Evolutionary conservation across 2,888 invertebrate species (phyloP).

Genomic region (Cloeon dipterum): DNA sequence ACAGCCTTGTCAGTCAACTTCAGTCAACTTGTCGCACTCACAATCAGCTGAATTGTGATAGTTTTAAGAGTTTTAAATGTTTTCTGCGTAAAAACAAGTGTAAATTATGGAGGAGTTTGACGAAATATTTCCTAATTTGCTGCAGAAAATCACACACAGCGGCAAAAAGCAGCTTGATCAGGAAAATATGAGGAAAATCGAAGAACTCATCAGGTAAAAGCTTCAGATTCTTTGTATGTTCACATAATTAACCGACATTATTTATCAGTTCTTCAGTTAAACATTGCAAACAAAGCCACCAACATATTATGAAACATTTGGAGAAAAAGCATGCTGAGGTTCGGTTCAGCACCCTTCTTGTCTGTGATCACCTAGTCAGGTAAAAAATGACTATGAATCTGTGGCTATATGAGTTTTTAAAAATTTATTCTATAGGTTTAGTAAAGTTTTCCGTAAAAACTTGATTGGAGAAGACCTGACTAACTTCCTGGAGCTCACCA

Average conservation of each 20-base stretch:
- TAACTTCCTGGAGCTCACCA: constrained; percentile 20
- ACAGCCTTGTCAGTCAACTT: no score
- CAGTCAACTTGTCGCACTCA: no score
- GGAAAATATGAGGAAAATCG: not conserved
- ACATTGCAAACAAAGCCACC: constrained; percentile 20
- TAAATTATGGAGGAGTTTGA: no score
- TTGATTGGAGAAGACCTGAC: constrained; percentile 22
- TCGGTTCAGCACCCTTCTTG: constrained; percentile 23
- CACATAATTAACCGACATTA: constrained; percentile 2
- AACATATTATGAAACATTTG: constrained; percentile 19
- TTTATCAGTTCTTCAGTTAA: constrained; percentile 17
- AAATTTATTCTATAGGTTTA: not conserved
- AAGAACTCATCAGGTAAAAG: not conserved
- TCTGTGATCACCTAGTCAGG: constrained; percentile 25
- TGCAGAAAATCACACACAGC: not conserved
- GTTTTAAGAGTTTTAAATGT: no score
- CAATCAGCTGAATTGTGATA: no score
- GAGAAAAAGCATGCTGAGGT: constrained; percentile 27
- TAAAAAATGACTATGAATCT: no score
- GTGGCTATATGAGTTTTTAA: constrained; percentile 8
- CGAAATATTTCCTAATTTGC: no score
- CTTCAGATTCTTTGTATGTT: not conserved
- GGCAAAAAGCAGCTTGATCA: not conserved
- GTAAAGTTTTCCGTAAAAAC: not conserved
- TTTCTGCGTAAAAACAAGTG: no score